Conservation (phyloP, 2,888 invertebrate genomes). For the Phania funesta region DNA sequence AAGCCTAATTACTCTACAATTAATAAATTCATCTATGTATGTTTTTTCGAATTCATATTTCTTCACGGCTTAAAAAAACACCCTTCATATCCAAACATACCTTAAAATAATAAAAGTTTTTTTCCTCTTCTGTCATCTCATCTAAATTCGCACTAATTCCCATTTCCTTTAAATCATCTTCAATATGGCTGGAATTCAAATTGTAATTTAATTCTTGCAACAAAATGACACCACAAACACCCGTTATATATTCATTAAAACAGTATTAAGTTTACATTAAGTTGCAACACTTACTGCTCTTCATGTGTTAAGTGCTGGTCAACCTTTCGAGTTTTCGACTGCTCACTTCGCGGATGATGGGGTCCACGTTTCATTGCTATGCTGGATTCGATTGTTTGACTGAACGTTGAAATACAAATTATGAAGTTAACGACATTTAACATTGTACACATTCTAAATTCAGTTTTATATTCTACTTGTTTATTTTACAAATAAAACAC, state of each 20-base stretch:
- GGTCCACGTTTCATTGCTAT: slow-evolving; percentile 82
- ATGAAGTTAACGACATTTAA: slow-evolving; percentile 75
- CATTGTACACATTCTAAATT: slow-evolving; percentile 73
- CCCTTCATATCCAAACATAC: too few species aligned
- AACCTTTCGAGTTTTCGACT: slow-evolving; percentile 82
- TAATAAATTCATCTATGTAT: background rate
- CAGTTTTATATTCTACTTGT: background rate
- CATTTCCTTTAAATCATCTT: slow-evolving; percentile 87
- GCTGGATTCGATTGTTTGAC: slow-evolving; percentile 71
- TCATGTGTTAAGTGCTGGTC: slow-evolving; percentile 88
- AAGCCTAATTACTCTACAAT: too few species aligned
- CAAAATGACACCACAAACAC: too few species aligned
- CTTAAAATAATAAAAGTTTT: slow-evolving; percentile 80
- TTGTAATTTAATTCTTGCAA: too few species aligned
- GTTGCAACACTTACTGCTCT: slow-evolving; percentile 83
- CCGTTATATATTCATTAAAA: too few species aligned
- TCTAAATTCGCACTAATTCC: slow-evolving; percentile 83
- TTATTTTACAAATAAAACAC: background rate
- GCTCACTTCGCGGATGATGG: slow-evolving; percentile 84
- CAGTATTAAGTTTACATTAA: background rate
- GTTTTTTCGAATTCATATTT: too few species aligned
- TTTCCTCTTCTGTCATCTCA: slow-evolving; percentile 90
- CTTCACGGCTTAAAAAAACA: too few species aligned
- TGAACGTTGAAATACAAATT: slow-evolving; percentile 75
- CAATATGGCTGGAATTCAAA: slow-evolving; percentile 84